These are phyloP conservation scores for Ranitomeya variabilis DNA, from an alignment of 2,113 vertebrate species.

Conservation along the genomic window DNA sequence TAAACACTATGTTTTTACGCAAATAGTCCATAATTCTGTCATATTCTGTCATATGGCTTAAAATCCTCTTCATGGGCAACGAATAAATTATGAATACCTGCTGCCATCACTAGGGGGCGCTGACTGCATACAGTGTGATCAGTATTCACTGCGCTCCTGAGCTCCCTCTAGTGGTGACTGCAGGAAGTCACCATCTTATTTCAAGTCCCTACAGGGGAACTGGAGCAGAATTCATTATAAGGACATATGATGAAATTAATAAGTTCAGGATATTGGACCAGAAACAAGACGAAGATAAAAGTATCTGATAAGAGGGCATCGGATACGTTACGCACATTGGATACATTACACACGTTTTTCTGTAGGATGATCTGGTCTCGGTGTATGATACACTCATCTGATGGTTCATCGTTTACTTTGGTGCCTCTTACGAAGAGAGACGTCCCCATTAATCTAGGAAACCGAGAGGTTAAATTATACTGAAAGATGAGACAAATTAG, in stretches of 20 bases:
- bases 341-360: background rate
- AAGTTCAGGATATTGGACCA: background rate
- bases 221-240: background rate
- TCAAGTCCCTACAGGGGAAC: too few species aligned
- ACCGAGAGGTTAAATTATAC: background rate
- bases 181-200: too few species aligned
- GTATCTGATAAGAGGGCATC: background rate
- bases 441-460: background rate
- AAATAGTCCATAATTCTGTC: too few species aligned
- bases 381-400: background rate
- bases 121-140: too few species aligned
- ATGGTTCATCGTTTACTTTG: too few species aligned
- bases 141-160: too few species aligned
- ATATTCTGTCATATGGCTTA: too few species aligned
- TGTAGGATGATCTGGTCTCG: background rate
- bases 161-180: too few species aligned
- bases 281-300: background rate
- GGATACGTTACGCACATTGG: background rate
- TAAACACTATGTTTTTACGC: too few species aligned
- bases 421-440: background rate
- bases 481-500: constrained; percentile 4
- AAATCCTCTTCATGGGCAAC: too few species aligned
- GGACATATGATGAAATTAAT: background rate
- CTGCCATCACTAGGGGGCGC: too few species aligned
- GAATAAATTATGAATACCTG: too few species aligned